phyloP scores from a whole-genome alignment of 2,797 vertebrate genomes.

The Echeneis naucrates region DNA sequence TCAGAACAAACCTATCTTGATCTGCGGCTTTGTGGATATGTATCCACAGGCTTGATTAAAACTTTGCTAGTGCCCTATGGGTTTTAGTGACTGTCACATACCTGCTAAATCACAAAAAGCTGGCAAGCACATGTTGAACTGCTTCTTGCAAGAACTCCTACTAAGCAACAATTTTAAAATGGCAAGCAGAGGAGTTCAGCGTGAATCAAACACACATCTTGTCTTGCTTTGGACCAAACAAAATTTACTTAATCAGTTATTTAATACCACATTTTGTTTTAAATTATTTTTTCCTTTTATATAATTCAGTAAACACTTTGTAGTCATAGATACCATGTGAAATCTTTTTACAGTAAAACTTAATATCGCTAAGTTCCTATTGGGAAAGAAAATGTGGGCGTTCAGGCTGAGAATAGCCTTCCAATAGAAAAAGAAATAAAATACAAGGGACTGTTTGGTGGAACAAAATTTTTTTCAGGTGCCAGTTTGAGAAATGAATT shows the following conservation, averaged over 20 bases:
- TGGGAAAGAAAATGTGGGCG: not conserved
- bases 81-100: conserved; percentile 36
- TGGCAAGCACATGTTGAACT: not conserved
- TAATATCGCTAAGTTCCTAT: not conserved
- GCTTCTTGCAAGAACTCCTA: not conserved
- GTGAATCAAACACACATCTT: not conserved
- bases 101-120: conserved; percentile 27
- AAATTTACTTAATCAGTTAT: not conserved
- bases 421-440: not conserved
- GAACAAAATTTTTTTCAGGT: not conserved
- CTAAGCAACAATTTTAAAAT: conserved; percentile 2
- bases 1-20: conserved; percentile 57
- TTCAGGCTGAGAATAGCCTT: not conserved
- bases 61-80: conserved; percentile 31
- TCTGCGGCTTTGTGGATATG: conserved; percentile 46
- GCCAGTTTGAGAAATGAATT: not conserved
- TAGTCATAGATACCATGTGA: not conserved
- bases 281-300: not conserved
- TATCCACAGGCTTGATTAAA: conserved; percentile 32
- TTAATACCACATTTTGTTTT: not conserved
- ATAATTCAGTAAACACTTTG: not conserved
- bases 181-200: not conserved
- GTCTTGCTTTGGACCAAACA: not conserved
- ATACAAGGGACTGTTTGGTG: not conserved
- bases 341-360: not conserved